Evolutionary conservation across 2,113 vertebrate genomes (phyloP).

Genomic region (Chelonoidis abingdonii): DNA sequence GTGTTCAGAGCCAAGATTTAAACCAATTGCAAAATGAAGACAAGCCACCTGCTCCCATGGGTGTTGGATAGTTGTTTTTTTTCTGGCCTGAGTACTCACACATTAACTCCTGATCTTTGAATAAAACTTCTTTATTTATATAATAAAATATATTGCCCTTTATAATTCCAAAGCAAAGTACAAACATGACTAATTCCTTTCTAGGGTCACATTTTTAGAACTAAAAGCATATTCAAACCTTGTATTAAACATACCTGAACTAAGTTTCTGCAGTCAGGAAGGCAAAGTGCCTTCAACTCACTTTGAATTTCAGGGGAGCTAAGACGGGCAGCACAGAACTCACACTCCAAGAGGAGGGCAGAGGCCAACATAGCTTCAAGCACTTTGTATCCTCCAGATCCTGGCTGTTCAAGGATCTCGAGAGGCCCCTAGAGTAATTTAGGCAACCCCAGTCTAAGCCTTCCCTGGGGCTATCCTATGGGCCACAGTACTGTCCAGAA

Average conservation of each 20-base stretch:
- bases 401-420: not conserved
- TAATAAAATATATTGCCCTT: not conserved
- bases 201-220: not conserved
- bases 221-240: not conserved
- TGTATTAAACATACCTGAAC: not conserved
- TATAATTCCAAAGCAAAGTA: not conserved
- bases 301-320: not conserved
- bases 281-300: not conserved
- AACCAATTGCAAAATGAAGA: not conserved
- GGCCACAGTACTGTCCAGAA: not conserved
- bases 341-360: not conserved
- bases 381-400: not conserved
- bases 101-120: not conserved
- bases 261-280: not conserved
- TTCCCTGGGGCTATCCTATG: not conserved
- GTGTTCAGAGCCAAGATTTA: not conserved
- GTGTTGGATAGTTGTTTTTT: not conserved
- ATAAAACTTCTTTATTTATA: not conserved
- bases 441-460: not conserved
- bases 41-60: not conserved
- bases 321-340: not conserved
- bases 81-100: too few relatives aligned
- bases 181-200: accelerated
- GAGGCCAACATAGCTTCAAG: not conserved
- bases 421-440: not conserved